These are phyloP conservation scores for Seriola dumerili DNA, from an alignment of 2,113 vertebrate genomes.

Conservation along the genomic window DNA sequence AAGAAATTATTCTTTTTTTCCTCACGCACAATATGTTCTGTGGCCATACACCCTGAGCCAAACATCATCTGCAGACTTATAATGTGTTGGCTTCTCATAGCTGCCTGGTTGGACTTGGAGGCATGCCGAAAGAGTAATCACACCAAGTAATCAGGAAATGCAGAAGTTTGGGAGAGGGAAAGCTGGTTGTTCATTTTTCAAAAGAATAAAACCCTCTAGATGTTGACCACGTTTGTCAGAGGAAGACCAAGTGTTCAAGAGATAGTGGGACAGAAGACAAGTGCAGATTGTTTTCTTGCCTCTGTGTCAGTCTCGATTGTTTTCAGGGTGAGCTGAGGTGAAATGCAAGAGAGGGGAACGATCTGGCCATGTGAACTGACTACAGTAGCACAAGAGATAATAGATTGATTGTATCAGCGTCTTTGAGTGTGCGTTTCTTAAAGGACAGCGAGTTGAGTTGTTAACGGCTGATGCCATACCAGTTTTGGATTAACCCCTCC, in stretches of 20 bases:
- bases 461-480: neutral
- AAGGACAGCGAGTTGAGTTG: neutral
- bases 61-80: neutral
- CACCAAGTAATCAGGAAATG: neutral
- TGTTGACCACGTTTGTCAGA: neutral
- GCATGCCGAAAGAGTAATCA: neutral
- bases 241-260: neutral
- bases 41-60: slow-evolving; percentile 3
- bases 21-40: neutral
- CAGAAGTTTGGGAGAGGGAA: neutral
- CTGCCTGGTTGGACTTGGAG: neutral
- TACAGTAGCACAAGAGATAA: neutral
- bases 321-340: slow-evolving; percentile 39
- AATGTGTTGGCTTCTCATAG: neutral
- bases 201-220: neutral
- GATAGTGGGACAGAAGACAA: slow-evolving; percentile 10
- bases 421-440: neutral
- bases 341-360: slow-evolving; percentile 21
- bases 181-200: neutral
- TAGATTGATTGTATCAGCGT: neutral
- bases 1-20: slow-evolving; percentile 19
- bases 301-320: slow-evolving; percentile 30
- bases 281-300: slow-evolving; percentile 11
- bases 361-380: neutral
- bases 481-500: neutral